Percentiles rank a stretch among this genome's conserved stretches.
Evolutionary conservation across 2,113 vertebrate species (phyloP).

Genomic region (Rhadina sibilatrix): DNA sequence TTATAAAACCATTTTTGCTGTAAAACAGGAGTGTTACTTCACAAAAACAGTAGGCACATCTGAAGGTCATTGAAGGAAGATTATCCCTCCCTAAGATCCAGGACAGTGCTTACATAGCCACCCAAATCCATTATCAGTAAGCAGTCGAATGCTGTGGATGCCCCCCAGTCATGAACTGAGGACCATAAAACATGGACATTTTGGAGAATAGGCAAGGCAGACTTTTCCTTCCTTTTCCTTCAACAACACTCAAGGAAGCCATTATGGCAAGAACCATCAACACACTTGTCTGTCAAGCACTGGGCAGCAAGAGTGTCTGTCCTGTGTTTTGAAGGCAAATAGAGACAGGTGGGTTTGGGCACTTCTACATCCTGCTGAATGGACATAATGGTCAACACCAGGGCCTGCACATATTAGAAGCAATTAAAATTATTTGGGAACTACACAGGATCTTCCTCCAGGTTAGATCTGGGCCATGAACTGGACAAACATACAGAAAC

Average conservation of each 20-base stretch:
- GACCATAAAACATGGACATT: not conserved
- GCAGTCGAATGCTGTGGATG: fast-evolving
- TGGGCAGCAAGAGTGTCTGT: not conserved
- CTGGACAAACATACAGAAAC: not conserved
- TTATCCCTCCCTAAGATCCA: not conserved
- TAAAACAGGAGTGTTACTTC: not conserved
- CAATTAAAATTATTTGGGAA: not conserved
- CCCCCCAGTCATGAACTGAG: not conserved
- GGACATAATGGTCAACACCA: not conserved
- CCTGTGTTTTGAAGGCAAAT: not conserved
- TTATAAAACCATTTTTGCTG: not conserved
- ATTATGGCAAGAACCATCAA: not conserved
- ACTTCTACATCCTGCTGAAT: fast-evolving
- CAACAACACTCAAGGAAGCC: fast-evolving
- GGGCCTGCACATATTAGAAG: not conserved
- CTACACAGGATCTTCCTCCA: not conserved
- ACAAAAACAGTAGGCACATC: fast-evolving
- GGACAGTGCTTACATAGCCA: not conserved
- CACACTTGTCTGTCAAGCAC: fast-evolving
- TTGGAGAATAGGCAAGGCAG: not conserved
- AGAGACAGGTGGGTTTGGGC: not conserved
- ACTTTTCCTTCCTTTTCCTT: not conserved
- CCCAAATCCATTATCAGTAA: not conserved
- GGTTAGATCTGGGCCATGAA: not conserved
- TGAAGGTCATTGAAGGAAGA: not conserved